Conservation (phyloP, 1,140 invertebrate species). For the Drosophila neocordata region DNA sequence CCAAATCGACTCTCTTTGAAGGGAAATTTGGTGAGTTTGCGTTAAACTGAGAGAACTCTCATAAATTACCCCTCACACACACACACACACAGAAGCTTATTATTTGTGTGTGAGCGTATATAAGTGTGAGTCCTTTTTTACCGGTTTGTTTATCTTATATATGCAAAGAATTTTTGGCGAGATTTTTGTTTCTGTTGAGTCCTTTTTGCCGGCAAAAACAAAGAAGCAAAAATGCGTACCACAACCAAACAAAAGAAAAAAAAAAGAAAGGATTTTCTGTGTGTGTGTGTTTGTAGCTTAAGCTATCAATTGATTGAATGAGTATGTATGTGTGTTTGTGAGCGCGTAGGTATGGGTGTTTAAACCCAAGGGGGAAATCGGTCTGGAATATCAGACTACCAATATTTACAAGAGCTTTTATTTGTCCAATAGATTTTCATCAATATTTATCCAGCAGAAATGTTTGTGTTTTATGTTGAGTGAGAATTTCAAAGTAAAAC, state of each 20-base stretch:
- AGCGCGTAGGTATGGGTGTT: not conserved
- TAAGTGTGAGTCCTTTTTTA: conserved; percentile 29
- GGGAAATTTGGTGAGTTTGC: conserved; percentile 61
- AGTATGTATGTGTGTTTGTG: not conserved
- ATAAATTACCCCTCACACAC: not conserved
- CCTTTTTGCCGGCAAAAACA: conserved; percentile 50
- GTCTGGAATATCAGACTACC: conserved; percentile 37
- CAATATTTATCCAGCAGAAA: conserved; percentile 44
- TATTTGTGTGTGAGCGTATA: conserved; percentile 3
- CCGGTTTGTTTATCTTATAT: conserved; percentile 67
- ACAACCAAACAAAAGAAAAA: not conserved
- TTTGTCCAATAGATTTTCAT: conserved; percentile 49
- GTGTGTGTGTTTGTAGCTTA: conserved; percentile 26
- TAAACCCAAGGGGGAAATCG: not conserved
- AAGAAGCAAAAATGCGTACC: conserved; percentile 43
- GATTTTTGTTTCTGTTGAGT: conserved; percentile 43
- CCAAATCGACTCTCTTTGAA: not conserved
- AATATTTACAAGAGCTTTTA: conserved; percentile 50
- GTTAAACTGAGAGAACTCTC: conserved; percentile 33
- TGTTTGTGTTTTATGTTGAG: conserved; percentile 19
- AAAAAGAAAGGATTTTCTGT: conserved; percentile 5
- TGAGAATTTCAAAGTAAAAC: not conserved
- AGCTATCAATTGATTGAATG: conserved; percentile 50
- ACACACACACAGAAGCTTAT: too few species aligned
- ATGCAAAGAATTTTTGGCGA: conserved; percentile 32